These are phyloP conservation scores for Tachystola acroxantha DNA, from an alignment of 2,888 invertebrate species.

Conservation along the genomic window DNA sequence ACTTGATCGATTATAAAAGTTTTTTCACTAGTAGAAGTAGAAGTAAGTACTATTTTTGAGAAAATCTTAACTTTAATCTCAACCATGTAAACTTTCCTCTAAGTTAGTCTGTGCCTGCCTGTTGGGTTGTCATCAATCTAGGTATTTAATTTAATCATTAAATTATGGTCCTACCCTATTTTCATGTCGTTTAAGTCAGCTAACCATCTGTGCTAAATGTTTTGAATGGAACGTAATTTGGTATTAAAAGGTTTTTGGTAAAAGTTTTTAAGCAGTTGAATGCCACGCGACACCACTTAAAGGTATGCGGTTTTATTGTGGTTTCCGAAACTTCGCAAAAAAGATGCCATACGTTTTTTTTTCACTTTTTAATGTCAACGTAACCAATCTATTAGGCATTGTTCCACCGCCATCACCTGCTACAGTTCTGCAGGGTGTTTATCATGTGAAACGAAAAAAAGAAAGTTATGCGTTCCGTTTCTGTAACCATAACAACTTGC, in stretches of 20 bases:
- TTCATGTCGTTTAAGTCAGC: slow-evolving; percentile 31
- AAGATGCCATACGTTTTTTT: slow-evolving; percentile 39
- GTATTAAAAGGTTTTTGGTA: slow-evolving; percentile 31
- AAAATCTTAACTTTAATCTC: no score
- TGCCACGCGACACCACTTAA: slow-evolving; percentile 58
- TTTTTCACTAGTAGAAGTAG: no score
- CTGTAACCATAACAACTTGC: slow-evolving; percentile 6
- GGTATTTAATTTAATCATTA: slow-evolving; percentile 8
- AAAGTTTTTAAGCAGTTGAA: slow-evolving; percentile 45
- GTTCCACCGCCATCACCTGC: slow-evolving; percentile 53
- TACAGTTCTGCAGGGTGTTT: slow-evolving; percentile 19
- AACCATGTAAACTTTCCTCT: no score
- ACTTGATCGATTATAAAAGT: no score
- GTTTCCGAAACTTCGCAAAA: slow-evolving; percentile 57
- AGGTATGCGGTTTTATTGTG: slow-evolving; percentile 63
- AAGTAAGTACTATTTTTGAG: no score
- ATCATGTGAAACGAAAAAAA: slow-evolving; percentile 33
- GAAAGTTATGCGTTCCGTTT: slow-evolving; percentile 18
- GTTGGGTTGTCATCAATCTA: no score
- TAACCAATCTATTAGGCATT: slow-evolving; percentile 55
- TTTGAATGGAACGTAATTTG: slow-evolving; percentile 41
- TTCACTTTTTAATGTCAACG: slow-evolving; percentile 48
- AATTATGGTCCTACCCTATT: slow-evolving; percentile 1
- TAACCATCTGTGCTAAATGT: slow-evolving; percentile 43
- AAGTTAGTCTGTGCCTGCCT: no score